Percentiles rank a stretch among this genome's conserved stretches.
phyloP scores from a whole-genome alignment of 2,797 vertebrate genomes.

The Peromyscus melanophrys region DNA sequence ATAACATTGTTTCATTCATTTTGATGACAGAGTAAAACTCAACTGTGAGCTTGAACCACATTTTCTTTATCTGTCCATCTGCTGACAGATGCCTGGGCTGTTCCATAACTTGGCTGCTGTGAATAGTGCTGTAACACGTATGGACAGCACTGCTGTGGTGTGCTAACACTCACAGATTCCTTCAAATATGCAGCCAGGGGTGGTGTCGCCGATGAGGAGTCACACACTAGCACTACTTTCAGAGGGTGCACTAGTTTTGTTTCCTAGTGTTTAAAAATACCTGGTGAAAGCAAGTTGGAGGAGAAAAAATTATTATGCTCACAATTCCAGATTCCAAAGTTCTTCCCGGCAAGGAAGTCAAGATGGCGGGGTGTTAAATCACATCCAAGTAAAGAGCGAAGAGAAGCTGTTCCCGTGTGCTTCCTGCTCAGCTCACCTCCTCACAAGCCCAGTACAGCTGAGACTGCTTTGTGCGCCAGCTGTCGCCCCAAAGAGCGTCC shows the following conservation, averaged over 20 bases:
- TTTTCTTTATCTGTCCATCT: neutral
- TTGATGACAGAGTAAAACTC: neutral
- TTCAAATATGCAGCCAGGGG: neutral
- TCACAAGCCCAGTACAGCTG: neutral
- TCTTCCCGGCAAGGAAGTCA: neutral
- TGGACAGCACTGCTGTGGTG: neutral
- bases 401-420: neutral
- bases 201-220: neutral
- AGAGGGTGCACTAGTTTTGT: neutral
- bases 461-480: neutral
- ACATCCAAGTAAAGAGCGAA: neutral
- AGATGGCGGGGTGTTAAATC: neutral
- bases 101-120: too few species aligned
- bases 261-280: neutral
- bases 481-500: neutral
- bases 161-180: too few species aligned
- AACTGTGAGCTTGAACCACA: neutral
- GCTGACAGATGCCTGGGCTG: neutral
- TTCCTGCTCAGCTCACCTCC: neutral
- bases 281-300: neutral
- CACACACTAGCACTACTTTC: neutral
- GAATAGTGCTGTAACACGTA: neutral
- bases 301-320: neutral
- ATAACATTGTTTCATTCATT: neutral
- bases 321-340: neutral